Percentiles rank a stretch among this genome's conserved stretches.
phyloP scores from a whole-genome alignment of 2,113 vertebrate species.

The Ellobius talpinus region DNA sequence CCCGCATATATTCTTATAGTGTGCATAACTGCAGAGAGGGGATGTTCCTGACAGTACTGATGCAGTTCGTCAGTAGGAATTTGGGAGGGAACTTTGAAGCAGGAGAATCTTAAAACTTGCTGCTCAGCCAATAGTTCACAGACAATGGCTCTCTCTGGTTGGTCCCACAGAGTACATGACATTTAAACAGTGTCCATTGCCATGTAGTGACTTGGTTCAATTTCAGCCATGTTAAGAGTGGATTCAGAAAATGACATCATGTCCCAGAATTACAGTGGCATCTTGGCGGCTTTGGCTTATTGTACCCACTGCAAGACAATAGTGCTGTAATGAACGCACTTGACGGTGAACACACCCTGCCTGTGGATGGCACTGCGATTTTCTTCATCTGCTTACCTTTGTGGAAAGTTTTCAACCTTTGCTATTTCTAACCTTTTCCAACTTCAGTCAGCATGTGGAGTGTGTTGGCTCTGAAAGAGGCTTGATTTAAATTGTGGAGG shows the following conservation, averaged over 20 bases:
- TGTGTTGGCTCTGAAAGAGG: constrained; percentile 71
- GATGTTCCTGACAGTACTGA: neutral
- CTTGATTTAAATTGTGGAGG: constrained; percentile 77
- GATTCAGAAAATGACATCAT: neutral
- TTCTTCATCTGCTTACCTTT: constrained; percentile 38
- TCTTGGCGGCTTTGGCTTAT: neutral
- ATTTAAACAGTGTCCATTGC: neutral
- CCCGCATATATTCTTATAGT: neutral
- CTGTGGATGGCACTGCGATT: neutral
- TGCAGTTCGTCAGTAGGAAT: neutral
- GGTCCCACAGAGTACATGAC: neutral
- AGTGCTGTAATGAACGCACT: neutral
- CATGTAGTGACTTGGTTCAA: neutral
- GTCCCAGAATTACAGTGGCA: neutral
- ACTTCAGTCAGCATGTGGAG: constrained; percentile 65
- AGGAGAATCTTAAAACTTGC: constrained; percentile 29
- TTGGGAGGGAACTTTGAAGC: constrained; percentile 19
- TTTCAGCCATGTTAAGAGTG: neutral
- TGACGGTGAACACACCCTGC: neutral
- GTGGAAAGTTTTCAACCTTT: constrained; percentile 60
- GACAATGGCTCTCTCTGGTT: neutral
- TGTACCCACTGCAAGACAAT: constrained; percentile 53
- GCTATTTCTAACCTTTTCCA: constrained; percentile 58
- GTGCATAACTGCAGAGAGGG: neutral
- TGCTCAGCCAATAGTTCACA: neutral